These are phyloP conservation scores for Chionodraco myersi DNA, from an alignment of 2,113 vertebrate genomes.

Conservation along the genomic window DNA sequence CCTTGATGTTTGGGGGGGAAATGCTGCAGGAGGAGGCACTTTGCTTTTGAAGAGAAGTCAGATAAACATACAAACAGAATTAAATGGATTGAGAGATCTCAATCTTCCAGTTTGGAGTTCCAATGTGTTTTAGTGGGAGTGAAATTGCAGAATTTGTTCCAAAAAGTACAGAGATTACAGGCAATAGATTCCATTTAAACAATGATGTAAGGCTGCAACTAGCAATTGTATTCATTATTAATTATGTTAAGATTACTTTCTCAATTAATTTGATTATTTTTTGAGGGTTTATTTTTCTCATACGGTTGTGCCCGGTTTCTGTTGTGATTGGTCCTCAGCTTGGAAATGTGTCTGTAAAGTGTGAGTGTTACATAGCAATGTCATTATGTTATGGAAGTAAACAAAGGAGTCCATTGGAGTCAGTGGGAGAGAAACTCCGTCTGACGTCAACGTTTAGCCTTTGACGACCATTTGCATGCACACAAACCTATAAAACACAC, in stretches of 20 bases:
- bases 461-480: too few relatives aligned
- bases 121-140: not conserved
- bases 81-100: constrained; percentile 46
- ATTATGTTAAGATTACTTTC: not conserved
- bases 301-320: too few relatives aligned
- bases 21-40: constrained; percentile 54
- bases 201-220: not conserved
- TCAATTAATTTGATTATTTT: not conserved
- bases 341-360: too few relatives aligned
- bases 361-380: too few relatives aligned
- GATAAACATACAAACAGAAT: constrained; percentile 62
- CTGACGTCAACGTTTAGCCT: too few relatives aligned
- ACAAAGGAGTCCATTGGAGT: too few relatives aligned
- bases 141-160: not conserved
- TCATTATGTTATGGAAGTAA: too few relatives aligned
- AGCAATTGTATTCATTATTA: not conserved
- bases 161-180: not conserved
- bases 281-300: too few relatives aligned
- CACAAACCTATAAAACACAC: too few relatives aligned
- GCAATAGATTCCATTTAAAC: not conserved
- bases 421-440: too few relatives aligned
- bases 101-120: constrained; percentile 40
- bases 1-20: constrained; percentile 49
- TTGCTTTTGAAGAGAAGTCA: constrained; percentile 62
- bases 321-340: too few relatives aligned